These are phyloP conservation scores for Oncorhynchus masou DNA, from an alignment of 2,113 vertebrate genomes.

Conservation along the genomic window DNA sequence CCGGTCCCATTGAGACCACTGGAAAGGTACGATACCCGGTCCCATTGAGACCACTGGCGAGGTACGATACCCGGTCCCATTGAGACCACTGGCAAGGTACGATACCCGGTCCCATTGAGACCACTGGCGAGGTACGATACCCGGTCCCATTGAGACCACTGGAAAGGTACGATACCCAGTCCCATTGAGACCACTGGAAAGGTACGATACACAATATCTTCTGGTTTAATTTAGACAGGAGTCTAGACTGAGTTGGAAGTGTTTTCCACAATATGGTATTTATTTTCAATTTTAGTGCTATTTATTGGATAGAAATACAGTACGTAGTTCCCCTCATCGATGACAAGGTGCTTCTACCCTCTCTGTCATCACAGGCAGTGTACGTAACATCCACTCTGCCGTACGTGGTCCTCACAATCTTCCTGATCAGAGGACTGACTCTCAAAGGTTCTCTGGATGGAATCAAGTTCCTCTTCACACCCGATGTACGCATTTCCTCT, in stretches of 20 bases:
- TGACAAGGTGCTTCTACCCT: neutral
- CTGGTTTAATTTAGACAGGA: neutral
- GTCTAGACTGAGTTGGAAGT: too few species aligned
- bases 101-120: constrained; percentile 77
- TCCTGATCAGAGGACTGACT: constrained; percentile 90
- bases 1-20: too few species aligned
- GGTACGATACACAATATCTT: constrained; percentile 64
- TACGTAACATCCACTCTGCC: constrained; percentile 94
- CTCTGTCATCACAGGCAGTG: constrained; percentile 78
- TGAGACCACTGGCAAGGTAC: too few species aligned
- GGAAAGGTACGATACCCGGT: too few species aligned
- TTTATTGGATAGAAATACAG: neutral
- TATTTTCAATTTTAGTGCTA: neutral
- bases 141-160: constrained; percentile 82
- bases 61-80: too few species aligned
- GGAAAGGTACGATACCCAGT: constrained; percentile 53
- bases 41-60: too few species aligned
- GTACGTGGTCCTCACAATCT: constrained; percentile 92
- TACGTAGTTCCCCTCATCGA: neutral
- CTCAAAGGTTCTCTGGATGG: constrained; percentile 87
- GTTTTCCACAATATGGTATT: too few species aligned
- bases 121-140: constrained; percentile 69
- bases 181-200: constrained; percentile 93
- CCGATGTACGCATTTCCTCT: constrained; percentile 78
- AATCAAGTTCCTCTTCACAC: constrained; percentile 91